A percentile compares a stretch with the other conserved stretches of the same genome.
These are phyloP conservation scores for Motacilla tschutschensis DNA, from an alignment of 2,113 vertebrate species.

Conservation along the genomic window DNA sequence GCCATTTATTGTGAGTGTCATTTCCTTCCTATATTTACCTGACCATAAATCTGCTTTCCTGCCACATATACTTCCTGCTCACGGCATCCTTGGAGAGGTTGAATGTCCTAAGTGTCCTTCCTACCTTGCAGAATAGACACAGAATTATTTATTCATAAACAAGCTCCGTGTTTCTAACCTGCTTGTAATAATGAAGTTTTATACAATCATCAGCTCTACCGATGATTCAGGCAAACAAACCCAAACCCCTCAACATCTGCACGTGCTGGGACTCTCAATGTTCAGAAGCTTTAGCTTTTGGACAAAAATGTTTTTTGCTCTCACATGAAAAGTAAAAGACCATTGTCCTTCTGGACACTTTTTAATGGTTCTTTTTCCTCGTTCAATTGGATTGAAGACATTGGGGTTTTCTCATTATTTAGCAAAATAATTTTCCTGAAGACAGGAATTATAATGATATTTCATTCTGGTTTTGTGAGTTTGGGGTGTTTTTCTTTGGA, in stretches of 20 bases:
- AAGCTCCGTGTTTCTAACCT: conserved; percentile 23
- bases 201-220: background rate
- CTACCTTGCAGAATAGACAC: background rate
- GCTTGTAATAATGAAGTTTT: conserved; percentile 50
- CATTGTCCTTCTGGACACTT: background rate
- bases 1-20: no score
- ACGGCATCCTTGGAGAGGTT: background rate
- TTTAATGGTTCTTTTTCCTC: background rate
- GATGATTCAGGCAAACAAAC: background rate
- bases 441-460: background rate
- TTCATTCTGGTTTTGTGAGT: background rate
- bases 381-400: background rate
- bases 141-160: conserved; percentile 51
- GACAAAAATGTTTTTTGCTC: background rate
- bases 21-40: background rate
- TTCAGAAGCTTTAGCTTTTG: background rate
- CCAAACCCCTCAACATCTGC: background rate
- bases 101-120: conserved; percentile 34
- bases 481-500: background rate
- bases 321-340: background rate
- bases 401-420: background rate
- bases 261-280: background rate
- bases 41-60: background rate
- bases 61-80: background rate
- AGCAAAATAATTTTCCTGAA: background rate